Evolutionary conservation across 2,888 invertebrate genomes (phyloP).

Genomic region (Prenolepis imparis): DNA sequence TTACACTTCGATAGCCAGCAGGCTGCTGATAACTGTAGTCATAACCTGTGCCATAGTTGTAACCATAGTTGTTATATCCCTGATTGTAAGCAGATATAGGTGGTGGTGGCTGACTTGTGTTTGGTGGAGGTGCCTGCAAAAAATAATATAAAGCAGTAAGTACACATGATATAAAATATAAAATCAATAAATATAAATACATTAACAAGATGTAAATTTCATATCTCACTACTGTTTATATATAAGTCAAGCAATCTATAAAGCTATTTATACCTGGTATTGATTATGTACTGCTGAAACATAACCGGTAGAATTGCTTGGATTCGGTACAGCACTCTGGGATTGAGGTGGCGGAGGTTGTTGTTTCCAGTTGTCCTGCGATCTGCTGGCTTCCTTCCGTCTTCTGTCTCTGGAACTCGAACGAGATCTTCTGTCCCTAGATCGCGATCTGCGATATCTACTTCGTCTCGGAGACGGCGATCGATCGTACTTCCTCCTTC

Average conservation of each 20-base stretch:
- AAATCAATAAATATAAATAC: background rate
- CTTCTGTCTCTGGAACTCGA: conserved; percentile 81
- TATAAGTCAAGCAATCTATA: background rate
- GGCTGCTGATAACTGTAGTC: conserved; percentile 83
- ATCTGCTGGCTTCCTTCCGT: conserved; percentile 79
- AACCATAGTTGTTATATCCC: conserved; percentile 84
- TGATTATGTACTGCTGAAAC: conserved; percentile 82
- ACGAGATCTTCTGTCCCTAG: conserved; percentile 82
- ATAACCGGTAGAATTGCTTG: conserved; percentile 75
- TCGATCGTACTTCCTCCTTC: conserved; percentile 83
- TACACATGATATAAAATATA: background rate
- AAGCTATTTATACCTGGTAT: conserved; percentile 79
- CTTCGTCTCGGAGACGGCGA: conserved; percentile 83
- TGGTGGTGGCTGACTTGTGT: conserved; percentile 84
- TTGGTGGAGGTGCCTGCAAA: conserved; percentile 81
- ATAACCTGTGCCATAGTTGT: conserved; percentile 82
- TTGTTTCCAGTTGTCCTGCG: conserved; percentile 81
- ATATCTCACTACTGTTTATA: background rate
- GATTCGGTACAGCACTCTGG: conserved; percentile 73
- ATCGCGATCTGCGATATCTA: conserved; percentile 83
- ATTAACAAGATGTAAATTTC: conserved; percentile 1
- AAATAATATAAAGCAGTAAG: conserved; percentile 4
- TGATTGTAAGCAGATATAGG: conserved; percentile 81
- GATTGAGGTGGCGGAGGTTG: conserved; percentile 72
- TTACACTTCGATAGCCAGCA: conserved; percentile 83